Evolutionary conservation across 2,113 vertebrate species (phyloP), one percentile per base, ranked within the genome.

Genomic region (Trachemys scripta): DNA sequence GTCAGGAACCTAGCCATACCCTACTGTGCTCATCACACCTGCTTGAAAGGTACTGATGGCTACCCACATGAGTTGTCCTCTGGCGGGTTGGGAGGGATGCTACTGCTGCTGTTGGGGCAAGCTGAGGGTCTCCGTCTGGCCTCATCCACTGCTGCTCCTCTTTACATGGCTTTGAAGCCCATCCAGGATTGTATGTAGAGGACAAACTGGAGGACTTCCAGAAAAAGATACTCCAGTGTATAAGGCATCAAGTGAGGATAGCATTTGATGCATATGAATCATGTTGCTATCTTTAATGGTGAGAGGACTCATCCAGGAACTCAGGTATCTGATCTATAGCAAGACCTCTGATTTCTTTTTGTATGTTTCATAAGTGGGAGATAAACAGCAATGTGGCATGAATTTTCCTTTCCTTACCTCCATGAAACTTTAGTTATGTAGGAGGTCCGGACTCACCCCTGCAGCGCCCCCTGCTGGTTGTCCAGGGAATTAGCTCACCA

Each of bases 21-120:
- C 65, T 72, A 17, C 88, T 85, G 47, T 45, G 29, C 17, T 22
- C 10, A 1, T 72, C 17, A 20, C 35, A n/a, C 19, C 65, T 72
- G 7, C 65, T 38, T 72, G 65, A 72, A 72, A 10, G 19, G n/a
- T 72, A 72, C 19, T 72, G 0, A 0, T 29, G 49, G 38, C 25
- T 6, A 1, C 35, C 75, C 10, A 16, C 91, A 13, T 35, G 54
- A 51, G 25, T 12, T n/a, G 2, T 62, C 1, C 79, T 93, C 87
- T 79, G n/a, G 31, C 27, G 50, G 5, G 12, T 83, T 50, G 11
- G 19, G 1, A 82, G 3, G 19, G 8, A 38, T 79, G 27, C 1
- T 65, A 9, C 3, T 49, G 85, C 4, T 87, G 10, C 22, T 75
- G 3, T 22, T 45, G 6, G 54, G 25, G n/a, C 57, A 45, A 59